Conservation (phyloP, 2,888 invertebrate genomes). For the Polydrusus pterygomalis region DNA sequence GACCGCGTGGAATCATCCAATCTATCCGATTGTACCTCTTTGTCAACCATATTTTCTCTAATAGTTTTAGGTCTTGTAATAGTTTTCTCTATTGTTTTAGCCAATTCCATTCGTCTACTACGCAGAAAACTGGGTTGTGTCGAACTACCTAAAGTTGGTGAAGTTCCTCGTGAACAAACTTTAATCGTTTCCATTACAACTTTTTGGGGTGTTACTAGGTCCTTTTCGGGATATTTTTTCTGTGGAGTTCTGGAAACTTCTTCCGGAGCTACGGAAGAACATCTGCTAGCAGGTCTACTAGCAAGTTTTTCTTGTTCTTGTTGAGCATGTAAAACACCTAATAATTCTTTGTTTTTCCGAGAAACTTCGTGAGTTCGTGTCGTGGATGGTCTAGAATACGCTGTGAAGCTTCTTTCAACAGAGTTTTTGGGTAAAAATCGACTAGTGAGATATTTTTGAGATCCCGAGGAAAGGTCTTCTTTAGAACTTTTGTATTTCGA, state of each 20-base stretch:
- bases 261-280: conserved; percentile 66
- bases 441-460: conserved; percentile 70
- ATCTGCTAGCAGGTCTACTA: conserved; percentile 67
- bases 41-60: conserved; percentile 77
- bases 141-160: conserved; percentile 81
- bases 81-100: conserved; percentile 82
- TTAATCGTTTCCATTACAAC: conserved; percentile 74
- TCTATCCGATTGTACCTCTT: conserved; percentile 84
- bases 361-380: conserved; percentile 67
- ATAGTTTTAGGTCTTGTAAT: conserved; percentile 76
- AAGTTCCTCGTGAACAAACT: conserved; percentile 85
- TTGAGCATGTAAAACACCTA: conserved; percentile 68
- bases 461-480: conserved; percentile 66
- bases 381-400: conserved; percentile 67
- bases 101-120: conserved; percentile 82
- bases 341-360: conserved; percentile 69
- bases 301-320: conserved; percentile 64
- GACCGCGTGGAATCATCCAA: conserved; percentile 81
- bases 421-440: conserved; percentile 71
- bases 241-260: conserved; percentile 52
- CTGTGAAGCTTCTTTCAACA: conserved; percentile 70
- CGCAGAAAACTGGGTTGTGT: conserved; percentile 75
- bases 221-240: conserved; percentile 55
- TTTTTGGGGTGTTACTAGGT: conserved; percentile 58
- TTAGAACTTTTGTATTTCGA: conserved; percentile 61